Evolutionary conservation across 2,888 invertebrate genomes (phyloP), one percentile per base, ranked within the genome.

Genomic region (Athetis lepigone): DNA sequence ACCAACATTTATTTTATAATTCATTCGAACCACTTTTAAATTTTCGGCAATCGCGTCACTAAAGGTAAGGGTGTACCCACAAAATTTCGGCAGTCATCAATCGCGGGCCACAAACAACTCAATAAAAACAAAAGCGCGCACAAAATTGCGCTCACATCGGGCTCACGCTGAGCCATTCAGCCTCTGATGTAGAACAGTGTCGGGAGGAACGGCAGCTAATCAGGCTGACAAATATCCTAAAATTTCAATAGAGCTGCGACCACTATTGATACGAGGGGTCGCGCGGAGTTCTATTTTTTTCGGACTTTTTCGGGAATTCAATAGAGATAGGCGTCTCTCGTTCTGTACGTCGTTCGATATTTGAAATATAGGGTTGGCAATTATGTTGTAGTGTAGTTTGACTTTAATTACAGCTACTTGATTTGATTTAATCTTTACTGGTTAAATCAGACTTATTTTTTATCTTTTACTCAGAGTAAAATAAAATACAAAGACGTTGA

Each of bases 261-360:
- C 83, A 90, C 91, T 90, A 92, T 91, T 90, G 85, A 87, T 86
- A 86, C 86, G 89, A 87, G 86, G 87, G 87, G 82, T 83, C 77
- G 84, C 81, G 82, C 76, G 79, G 80, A 83, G 75, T 80, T 79
- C 77, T 67, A 76, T 87, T 90, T 93, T 92, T 92, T 88, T 88
- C 87, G 84, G 89, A 87, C 89, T 91, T 94, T 94, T 95, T 94
- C 89, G 94, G 92, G 85, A 90, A 93, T 95, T 95, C 92, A 92
- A 94, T 95, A 90, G 91, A 92, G 87, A 91, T 89, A 92, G 93
- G 93, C 93, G 93, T 92, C 90, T 92, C 89, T 84, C 88, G 87
- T 88, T 90, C 75, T 82, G 85, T 85, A 86, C 87, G 84, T 87
- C 89, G 89, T 90, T 92, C 89, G 89, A 91, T 92, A 90, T 93